phyloP scores from a whole-genome alignment of 2,888 invertebrate genomes.

The Limenitis camilla region DNA sequence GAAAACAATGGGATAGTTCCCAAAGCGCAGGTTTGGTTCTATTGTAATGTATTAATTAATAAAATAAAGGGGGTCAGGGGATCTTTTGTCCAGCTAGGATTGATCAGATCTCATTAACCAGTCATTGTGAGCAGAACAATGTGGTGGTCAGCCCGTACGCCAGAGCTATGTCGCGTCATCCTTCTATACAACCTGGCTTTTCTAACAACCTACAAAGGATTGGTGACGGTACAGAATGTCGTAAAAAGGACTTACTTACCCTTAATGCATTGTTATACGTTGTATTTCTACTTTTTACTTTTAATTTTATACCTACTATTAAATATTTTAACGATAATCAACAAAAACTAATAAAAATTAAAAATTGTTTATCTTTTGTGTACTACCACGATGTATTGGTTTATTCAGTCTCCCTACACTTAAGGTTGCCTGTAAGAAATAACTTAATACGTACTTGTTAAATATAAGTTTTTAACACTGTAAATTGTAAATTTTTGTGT shows the following conservation, averaged over 20 bases:
- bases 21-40: slow-evolving; percentile 61
- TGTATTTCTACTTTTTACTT: background rate
- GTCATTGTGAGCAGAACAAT: slow-evolving; percentile 68
- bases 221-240: background rate
- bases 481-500: no score
- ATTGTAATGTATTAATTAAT: slow-evolving; percentile 74
- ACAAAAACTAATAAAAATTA: no score
- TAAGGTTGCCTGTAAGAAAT: no score
- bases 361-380: no score
- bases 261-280: background rate
- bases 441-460: no score
- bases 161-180: slow-evolving; percentile 48
- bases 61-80: slow-evolving; percentile 60
- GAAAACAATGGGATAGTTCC: slow-evolving; percentile 60
- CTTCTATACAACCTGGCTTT: slow-evolving; percentile 25
- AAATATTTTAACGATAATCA: no score
- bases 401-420: no score
- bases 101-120: slow-evolving; percentile 73
- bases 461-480: no score
- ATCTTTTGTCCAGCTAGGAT: slow-evolving; percentile 65
- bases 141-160: slow-evolving; percentile 40
- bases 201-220: slow-evolving; percentile 5
- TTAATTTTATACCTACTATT: no score
- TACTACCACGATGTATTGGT: no score
- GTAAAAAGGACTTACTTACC: background rate